phyloP scores from a whole-genome alignment of 92 coral and sea anemone genomes.

The Zoanthus solanderi region DNA sequence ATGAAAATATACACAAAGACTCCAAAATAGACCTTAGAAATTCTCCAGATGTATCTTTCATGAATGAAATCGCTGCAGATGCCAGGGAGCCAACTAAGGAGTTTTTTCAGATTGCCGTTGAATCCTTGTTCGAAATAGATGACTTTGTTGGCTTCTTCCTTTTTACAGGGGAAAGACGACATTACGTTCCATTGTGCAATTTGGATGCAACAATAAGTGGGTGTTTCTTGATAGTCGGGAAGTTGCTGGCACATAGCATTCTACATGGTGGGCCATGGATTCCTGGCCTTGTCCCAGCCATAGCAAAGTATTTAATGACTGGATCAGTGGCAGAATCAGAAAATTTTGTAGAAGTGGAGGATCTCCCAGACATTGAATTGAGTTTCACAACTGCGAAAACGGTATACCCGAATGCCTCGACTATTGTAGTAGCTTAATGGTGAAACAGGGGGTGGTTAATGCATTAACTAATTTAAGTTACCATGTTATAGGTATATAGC shows the following conservation, averaged over 20 bases:
- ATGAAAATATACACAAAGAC: constrained; percentile 32
- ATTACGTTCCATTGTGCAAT: constrained; percentile 16
- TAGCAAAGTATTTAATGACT: constrained; percentile 32
- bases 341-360: constrained; percentile 37
- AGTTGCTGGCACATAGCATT: constrained; percentile 57
- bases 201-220: constrained; percentile 47
- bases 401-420: not conserved
- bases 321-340: constrained; percentile 47
- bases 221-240: constrained; percentile 52
- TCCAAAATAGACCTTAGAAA: not conserved
- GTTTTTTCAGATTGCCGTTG: constrained; percentile 3
- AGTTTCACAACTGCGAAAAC: not conserved
- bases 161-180: constrained; percentile 28
- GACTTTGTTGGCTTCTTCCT: not conserved
- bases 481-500: not conserved
- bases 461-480: not conserved
- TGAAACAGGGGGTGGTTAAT: not conserved
- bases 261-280: constrained; percentile 60
- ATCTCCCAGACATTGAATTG: constrained; percentile 49
- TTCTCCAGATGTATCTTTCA: constrained; percentile 4
- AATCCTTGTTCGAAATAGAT: constrained; percentile 15
- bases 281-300: constrained; percentile 47
- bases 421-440: not conserved
- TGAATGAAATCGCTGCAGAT: constrained; percentile 27
- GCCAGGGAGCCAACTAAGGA: constrained; percentile 22